These are phyloP conservation scores for Calephelis nemesis DNA, from an alignment of 1,140 invertebrate species.

Conservation along the genomic window DNA sequence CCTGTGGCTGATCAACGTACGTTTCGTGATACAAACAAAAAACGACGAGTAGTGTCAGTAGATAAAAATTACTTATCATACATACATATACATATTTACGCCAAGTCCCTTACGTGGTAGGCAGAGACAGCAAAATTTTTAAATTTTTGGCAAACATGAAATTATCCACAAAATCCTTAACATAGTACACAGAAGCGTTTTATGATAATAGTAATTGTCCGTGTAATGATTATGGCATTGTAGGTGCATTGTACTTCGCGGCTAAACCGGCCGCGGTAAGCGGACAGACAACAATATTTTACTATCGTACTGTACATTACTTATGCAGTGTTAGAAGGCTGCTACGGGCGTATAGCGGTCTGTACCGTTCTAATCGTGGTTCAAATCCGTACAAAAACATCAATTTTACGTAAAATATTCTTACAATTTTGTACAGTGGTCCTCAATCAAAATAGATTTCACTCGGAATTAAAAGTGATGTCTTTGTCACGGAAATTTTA, in stretches of 20 bases:
- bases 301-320: slow-evolving; percentile 56
- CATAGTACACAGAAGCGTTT: slow-evolving; percentile 40
- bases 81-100: no score
- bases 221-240: slow-evolving; percentile 70
- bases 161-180: not conserved
- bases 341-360: slow-evolving; percentile 53
- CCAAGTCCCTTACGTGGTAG: no score
- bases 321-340: slow-evolving; percentile 70
- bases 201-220: slow-evolving; percentile 62
- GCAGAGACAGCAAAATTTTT: no score
- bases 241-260: slow-evolving; percentile 47
- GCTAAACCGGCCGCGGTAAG: slow-evolving; percentile 56
- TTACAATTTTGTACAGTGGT: not conserved
- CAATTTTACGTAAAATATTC: not conserved
- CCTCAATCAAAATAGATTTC: not conserved
- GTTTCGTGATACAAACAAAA: no score
- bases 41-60: no score
- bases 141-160: no score
- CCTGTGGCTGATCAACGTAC: no score
- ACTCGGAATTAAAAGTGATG: slow-evolving; percentile 21
- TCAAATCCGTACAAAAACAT: not conserved
- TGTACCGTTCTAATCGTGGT: slow-evolving; percentile 31
- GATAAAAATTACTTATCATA: no score
- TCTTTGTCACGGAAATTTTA: slow-evolving; percentile 18
- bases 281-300: slow-evolving; percentile 55